These are phyloP conservation scores for Hormiphora californensis DNA, from an alignment of 37 sponge, comb jelly and placozoan genomes.

Conservation along the genomic window DNA sequence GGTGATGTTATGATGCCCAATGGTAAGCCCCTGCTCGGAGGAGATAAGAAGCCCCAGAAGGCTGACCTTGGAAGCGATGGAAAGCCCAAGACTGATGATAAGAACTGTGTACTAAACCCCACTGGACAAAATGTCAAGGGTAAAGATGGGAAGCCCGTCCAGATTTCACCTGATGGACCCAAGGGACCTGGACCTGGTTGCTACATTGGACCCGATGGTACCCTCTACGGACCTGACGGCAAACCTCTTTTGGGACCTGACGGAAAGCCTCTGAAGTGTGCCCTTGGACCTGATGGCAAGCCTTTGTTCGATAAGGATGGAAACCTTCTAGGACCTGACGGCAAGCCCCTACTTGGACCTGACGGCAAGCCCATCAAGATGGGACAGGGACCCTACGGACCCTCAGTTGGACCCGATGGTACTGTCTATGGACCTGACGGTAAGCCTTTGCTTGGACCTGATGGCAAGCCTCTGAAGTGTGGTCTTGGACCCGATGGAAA, in stretches of 20 bases:
- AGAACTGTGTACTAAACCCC: slow-evolving; percentile 17
- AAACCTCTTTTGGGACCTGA: slow-evolving; percentile 27
- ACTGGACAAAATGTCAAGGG: slow-evolving; percentile 44
- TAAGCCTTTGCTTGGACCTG: slow-evolving; percentile 42
- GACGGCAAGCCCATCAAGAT: slow-evolving; percentile 38
- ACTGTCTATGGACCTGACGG: slow-evolving; percentile 40
- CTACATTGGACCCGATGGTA: slow-evolving; percentile 49
- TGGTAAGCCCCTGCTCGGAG: slow-evolving; percentile 30
- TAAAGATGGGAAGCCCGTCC: slow-evolving; percentile 32
- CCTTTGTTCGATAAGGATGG: slow-evolving; percentile 21
- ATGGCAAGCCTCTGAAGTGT: slow-evolving; percentile 27
- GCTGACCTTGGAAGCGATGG: slow-evolving; percentile 37
- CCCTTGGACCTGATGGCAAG: slow-evolving; percentile 34
- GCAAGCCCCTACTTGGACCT: slow-evolving; percentile 39
- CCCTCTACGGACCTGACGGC: slow-evolving; percentile 19
- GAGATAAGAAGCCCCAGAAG: slow-evolving; percentile 46
- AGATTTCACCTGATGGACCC: slow-evolving; percentile 35
- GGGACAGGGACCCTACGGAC: slow-evolving; percentile 35
- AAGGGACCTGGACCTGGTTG: slow-evolving; percentile 46
- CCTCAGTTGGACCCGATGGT: slow-evolving; percentile 4
- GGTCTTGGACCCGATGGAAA: slow-evolving; percentile 52
- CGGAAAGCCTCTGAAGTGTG: slow-evolving; percentile 45
- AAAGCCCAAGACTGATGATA: not conserved
- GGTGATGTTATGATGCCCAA: slow-evolving; percentile 54
- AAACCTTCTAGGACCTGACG: slow-evolving; percentile 41